Evolutionary conservation across 2,888 invertebrate genomes (phyloP).

Genomic region (Drosophila pegasa): DNA sequence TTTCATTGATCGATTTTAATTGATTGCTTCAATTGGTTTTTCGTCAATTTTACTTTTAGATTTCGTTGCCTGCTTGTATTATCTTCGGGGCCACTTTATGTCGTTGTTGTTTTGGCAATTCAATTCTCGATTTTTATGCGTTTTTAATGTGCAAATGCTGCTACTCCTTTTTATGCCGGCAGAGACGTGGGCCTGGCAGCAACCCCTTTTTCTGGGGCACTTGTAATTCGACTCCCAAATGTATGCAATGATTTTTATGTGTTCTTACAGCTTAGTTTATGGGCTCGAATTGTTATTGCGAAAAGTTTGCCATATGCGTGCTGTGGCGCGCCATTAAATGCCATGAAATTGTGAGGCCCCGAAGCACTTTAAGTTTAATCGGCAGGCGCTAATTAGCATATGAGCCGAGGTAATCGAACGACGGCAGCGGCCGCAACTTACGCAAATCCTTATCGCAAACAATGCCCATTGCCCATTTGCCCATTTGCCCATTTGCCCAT

Average conservation of each 20-base stretch:
- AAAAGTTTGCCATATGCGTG: slow-evolving; percentile 44
- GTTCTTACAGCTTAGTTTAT: slow-evolving; percentile 58
- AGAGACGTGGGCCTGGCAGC: neutral
- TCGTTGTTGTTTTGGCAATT: slow-evolving; percentile 55
- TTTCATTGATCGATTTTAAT: slow-evolving; percentile 76
- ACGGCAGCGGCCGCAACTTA: slow-evolving; percentile 51
- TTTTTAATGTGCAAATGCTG: slow-evolving; percentile 75
- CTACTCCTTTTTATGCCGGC: slow-evolving; percentile 66
- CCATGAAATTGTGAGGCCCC: neutral
- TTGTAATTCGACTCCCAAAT: slow-evolving; percentile 71
- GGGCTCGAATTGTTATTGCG: slow-evolving; percentile 7
- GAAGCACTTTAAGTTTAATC: slow-evolving; percentile 22
- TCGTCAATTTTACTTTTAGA: slow-evolving; percentile 36
- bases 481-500: slow-evolving; percentile 10
- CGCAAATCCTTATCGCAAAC: slow-evolving; percentile 71
- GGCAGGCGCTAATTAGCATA: slow-evolving; percentile 65
- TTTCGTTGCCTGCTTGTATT: slow-evolving; percentile 37
- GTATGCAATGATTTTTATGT: slow-evolving; percentile 73
- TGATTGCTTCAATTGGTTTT: slow-evolving; percentile 71
- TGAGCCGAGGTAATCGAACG: slow-evolving; percentile 37
- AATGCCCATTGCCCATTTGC: slow-evolving; percentile 13
- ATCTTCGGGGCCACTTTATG: slow-evolving; percentile 69
- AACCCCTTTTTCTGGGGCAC: slow-evolving; percentile 37
- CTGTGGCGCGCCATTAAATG: slow-evolving; percentile 17
- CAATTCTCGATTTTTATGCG: slow-evolving; percentile 71